phyloP scores from a whole-genome alignment of 1,140 invertebrate species.

The Zophobas morio region DNA sequence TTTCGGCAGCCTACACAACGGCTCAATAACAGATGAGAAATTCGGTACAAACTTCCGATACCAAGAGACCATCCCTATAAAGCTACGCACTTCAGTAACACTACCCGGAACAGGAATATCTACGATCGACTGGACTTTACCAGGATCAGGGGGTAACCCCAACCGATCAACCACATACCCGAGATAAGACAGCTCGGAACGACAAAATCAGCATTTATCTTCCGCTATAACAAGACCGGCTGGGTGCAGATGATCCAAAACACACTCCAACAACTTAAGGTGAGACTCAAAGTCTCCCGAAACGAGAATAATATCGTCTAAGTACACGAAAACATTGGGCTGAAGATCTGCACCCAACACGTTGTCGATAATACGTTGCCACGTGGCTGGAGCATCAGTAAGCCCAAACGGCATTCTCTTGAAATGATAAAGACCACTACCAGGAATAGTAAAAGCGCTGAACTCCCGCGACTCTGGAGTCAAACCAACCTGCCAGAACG shows the following conservation, averaged over 20 bases:
- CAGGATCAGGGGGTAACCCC: constrained; percentile 42
- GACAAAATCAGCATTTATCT: constrained; percentile 15
- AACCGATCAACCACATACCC: constrained; percentile 10
- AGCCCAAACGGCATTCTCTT: too few species aligned
- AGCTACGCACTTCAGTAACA: constrained; percentile 57
- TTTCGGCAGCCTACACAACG: constrained; percentile 55
- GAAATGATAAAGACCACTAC: too few species aligned
- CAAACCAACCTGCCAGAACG: constrained; percentile 60
- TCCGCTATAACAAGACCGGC: constrained; percentile 4
- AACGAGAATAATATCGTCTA: constrained; percentile 50
- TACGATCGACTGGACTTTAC: constrained; percentile 52
- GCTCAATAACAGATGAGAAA: constrained; percentile 60
- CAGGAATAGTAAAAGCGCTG: too few species aligned
- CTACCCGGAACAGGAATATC: constrained; percentile 58
- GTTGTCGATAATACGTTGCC: too few species aligned
- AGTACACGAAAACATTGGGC: constrained; percentile 43
- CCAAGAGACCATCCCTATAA: constrained; percentile 11
- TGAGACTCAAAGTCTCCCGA: constrained; percentile 43
- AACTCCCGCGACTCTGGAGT: too few species aligned
- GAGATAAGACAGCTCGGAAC: constrained; percentile 8
- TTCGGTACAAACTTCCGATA: constrained; percentile 44
- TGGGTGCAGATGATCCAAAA: not conserved
- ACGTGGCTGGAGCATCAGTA: too few species aligned
- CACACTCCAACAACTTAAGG: constrained; percentile 10
- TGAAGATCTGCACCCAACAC: constrained; percentile 30